Percentiles rank a stretch among this genome's conserved stretches.
These are phyloP conservation scores for Chrysodeixis includens DNA, from an alignment of 2,888 invertebrate genomes.

Conservation along the genomic window DNA sequence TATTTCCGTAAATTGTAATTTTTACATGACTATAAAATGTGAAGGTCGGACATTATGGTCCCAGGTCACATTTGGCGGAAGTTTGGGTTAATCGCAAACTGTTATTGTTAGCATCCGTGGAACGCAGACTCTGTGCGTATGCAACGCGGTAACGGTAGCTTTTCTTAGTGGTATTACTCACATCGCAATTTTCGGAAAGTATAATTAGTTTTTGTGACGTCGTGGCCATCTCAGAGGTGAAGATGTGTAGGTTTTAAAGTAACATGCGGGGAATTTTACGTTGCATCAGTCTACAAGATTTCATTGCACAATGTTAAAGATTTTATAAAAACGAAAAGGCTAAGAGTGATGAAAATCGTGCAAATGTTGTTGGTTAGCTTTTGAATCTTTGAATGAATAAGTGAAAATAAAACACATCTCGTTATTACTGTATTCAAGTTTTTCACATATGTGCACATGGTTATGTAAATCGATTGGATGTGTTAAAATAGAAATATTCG, in stretches of 20 bases:
- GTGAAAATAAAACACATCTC: no score
- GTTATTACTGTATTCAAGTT: no score
- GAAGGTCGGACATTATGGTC: conserved; percentile 58
- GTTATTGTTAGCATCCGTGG: conserved; percentile 44
- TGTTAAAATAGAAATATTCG: no score
- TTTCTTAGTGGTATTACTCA: conserved; percentile 35
- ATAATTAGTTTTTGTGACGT: background rate
- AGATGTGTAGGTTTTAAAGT: background rate
- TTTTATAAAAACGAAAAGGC: background rate
- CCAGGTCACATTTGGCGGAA: conserved; percentile 69
- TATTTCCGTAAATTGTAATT: conserved; percentile 66
- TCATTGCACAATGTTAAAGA: no score
- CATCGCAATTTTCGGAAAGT: conserved; percentile 5
- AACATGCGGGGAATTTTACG: background rate
- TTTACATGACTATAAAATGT: conserved; percentile 65
- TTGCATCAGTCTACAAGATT: background rate
- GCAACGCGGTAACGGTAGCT: conserved; percentile 14
- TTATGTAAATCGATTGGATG: no score
- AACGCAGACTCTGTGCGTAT: conserved; percentile 35
- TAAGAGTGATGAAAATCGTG: background rate
- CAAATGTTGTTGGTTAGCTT: background rate
- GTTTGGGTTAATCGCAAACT: conserved; percentile 53
- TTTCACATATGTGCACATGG: no score
- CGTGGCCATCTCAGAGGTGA: background rate
- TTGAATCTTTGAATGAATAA: background rate